Evolutionary conservation across 2,113 vertebrate genomes (phyloP).

Genomic region (Dendropsophus ebraccatus): DNA sequence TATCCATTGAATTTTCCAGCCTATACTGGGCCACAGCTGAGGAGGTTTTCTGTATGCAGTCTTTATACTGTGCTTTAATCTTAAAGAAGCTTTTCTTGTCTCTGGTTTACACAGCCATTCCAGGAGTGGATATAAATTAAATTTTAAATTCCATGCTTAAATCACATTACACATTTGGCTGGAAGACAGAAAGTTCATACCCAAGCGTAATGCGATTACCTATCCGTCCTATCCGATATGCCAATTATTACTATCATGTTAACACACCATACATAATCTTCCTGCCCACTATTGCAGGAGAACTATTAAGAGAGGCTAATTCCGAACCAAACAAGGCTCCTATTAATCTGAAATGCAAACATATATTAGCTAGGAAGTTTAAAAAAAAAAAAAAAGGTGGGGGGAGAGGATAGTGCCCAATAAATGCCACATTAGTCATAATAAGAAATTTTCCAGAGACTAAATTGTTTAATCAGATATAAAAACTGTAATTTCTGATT

Average conservation of each 20-base stretch:
- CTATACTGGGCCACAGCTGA: no score
- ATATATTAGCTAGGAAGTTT: background rate
- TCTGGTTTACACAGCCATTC: background rate
- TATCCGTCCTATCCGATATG: slow-evolving; percentile 22
- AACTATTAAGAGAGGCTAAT: background rate
- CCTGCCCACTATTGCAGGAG: background rate
- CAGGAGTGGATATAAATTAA: slow-evolving; percentile 2
- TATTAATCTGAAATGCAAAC: background rate
- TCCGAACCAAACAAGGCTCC: background rate
- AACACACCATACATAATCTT: slow-evolving; percentile 38
- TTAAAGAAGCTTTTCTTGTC: background rate
- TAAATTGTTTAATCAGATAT: no score
- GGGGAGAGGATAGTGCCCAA: background rate
- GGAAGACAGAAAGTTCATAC: slow-evolving; percentile 38
- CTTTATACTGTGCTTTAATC: background rate
- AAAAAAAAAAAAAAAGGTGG: background rate
- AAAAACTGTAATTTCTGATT: no score
- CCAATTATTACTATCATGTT: slow-evolving; percentile 43
- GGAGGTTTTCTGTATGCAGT: background rate
- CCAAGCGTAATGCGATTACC: slow-evolving; percentile 41
- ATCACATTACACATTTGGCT: slow-evolving; percentile 51
- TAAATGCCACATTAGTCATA: background rate
- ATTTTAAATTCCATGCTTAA: slow-evolving; percentile 38
- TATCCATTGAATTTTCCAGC: background rate
- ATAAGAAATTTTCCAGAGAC: no score